A percentile compares a stretch with the other conserved stretches of the same genome.
phyloP scores from a whole-genome alignment of 92 coral and sea anemone species.

The Heliopora coerulea region DNA sequence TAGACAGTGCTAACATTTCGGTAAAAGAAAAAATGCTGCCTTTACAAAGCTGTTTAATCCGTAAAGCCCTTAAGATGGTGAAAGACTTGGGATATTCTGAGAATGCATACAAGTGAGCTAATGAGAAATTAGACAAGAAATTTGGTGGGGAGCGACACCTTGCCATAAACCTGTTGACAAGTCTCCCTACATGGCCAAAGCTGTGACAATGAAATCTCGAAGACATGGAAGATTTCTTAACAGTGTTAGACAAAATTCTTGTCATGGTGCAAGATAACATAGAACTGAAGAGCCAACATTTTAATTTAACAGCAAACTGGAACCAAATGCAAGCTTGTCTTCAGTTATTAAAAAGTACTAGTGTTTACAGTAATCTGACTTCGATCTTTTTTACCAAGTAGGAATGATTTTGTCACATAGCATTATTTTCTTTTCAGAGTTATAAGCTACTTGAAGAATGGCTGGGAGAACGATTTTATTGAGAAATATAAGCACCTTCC shows the following conservation, averaged over 20 bases:
- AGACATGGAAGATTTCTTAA: conserved; percentile 25
- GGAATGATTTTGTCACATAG: too few species aligned
- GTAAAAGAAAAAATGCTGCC: conserved; percentile 14
- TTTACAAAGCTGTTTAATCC: conserved; percentile 3
- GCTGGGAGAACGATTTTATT: too few species aligned
- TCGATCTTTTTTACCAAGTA: too few species aligned
- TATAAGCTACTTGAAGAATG: too few species aligned
- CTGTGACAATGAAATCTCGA: conserved; percentile 36
- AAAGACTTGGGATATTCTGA: conserved; percentile 6
- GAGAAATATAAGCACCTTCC: too few species aligned
- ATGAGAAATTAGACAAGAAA: conserved; percentile 8
- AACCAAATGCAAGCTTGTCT: too few species aligned
- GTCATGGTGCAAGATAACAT: conserved; percentile 35
- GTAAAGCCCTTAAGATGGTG: conserved; percentile 8
- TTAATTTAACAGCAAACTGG: conserved; percentile 31
- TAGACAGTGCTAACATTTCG: background rate
- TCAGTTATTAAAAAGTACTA: too few species aligned
- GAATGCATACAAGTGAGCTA: conserved; percentile 1
- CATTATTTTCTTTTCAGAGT: too few species aligned
- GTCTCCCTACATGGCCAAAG: conserved; percentile 44
- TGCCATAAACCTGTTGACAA: conserved; percentile 7
- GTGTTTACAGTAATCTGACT: too few species aligned
- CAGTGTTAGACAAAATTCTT: conserved; percentile 25
- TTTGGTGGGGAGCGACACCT: conserved; percentile 23
- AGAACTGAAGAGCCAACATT: conserved; percentile 25